A percentile compares a stretch with the other conserved stretches of the same genome.
These are phyloP conservation scores for Psittacus erithacus DNA, from an alignment of 2,113 vertebrate species.

Conservation along the genomic window DNA sequence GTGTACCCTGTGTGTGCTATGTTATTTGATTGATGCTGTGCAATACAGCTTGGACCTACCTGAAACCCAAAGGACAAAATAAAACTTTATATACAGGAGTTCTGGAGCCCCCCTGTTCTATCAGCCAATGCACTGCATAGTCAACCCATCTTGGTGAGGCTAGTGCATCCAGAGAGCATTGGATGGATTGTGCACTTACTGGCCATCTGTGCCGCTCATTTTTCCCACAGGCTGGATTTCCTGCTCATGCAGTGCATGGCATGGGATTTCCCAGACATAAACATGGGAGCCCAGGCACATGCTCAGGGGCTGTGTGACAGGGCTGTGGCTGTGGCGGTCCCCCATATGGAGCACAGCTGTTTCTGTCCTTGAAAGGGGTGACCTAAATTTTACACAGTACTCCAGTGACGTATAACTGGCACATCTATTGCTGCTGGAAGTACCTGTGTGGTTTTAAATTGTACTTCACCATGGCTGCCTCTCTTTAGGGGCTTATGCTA, in stretches of 20 bases:
- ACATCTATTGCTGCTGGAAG: constrained; percentile 34
- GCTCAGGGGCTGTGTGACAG: not conserved
- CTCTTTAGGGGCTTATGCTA: not conserved
- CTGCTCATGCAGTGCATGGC: not conserved
- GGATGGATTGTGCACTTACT: not conserved
- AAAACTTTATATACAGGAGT: not conserved
- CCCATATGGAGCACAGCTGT: constrained; percentile 69
- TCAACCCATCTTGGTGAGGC: not conserved
- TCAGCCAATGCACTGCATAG: not conserved
- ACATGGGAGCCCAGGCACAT: constrained; percentile 56
- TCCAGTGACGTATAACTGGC: not conserved
- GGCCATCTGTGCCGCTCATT: not conserved
- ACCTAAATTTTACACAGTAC: constrained; percentile 64
- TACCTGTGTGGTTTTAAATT: not conserved
- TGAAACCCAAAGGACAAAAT: not conserved
- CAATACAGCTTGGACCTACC: not conserved
- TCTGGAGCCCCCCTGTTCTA: not conserved
- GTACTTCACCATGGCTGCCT: constrained; percentile 28
- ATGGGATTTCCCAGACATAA: constrained; percentile 59
- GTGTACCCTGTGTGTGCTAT: not conserved
- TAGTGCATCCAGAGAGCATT: accelerated
- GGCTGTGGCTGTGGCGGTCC: constrained; percentile 29
- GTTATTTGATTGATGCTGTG: not conserved
- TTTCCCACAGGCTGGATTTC: constrained; percentile 32
- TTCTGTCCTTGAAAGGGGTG: constrained; percentile 48